Conservation (phyloP, 2,113 vertebrate genomes). For the Gymnarchus niloticus region DNA sequence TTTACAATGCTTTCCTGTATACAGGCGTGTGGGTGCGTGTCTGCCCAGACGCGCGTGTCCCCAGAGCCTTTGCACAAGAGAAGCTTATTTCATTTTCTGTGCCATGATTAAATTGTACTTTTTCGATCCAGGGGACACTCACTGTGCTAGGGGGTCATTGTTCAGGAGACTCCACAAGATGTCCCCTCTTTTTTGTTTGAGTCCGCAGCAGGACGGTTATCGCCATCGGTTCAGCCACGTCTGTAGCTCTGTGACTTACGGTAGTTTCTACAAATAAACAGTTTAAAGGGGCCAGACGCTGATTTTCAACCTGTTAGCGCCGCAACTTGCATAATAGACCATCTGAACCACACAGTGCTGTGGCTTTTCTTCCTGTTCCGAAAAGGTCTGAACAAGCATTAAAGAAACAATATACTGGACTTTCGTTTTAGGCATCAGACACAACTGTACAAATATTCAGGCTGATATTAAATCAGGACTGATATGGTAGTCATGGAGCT, state of each 20-base stretch:
- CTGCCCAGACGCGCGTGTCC: neutral
- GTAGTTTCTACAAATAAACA: neutral
- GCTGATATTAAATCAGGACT: neutral
- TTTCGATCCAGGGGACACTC: neutral
- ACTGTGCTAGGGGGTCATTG: neutral
- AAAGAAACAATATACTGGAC: neutral
- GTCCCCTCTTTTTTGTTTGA: neutral
- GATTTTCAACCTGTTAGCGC: neutral
- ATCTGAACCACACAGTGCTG: slow-evolving; percentile 2
- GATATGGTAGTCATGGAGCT: neutral
- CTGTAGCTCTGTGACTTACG: neutral
- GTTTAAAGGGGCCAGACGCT: neutral
- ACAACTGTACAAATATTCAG: neutral
- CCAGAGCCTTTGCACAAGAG: neutral
- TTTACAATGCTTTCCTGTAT: neutral
- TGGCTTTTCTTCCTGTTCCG: neutral
- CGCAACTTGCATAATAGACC: slow-evolving; percentile 9
- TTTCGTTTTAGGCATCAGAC: neutral
- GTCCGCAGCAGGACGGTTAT: neutral
- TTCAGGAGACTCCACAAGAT: neutral
- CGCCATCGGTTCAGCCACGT: neutral
- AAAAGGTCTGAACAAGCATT: neutral
- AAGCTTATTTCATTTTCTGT: neutral
- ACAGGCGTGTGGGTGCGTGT: neutral
- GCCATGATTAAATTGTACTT: slow-evolving; percentile 10